Evolutionary conservation across 2,888 invertebrate genomes (phyloP).

Genomic region (Clepsis dumicolana): DNA sequence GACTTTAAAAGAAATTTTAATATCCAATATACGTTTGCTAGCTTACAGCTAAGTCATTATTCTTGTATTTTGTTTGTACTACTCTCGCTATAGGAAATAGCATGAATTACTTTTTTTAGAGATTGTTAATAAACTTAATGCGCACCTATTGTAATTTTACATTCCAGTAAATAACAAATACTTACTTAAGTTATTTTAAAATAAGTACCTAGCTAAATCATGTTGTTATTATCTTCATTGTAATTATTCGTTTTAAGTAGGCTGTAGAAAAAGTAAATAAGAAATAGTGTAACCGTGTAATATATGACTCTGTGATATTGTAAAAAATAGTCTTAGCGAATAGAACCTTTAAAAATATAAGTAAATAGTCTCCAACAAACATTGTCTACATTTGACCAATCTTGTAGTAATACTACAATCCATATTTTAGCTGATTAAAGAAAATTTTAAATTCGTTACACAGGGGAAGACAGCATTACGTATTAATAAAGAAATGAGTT

Average conservation of each 20-base stretch:
- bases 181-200: constrained; percentile 23
- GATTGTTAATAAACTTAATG: background rate
- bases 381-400: constrained; percentile 31
- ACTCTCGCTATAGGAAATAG: background rate
- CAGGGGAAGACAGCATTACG: background rate
- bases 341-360: constrained; percentile 16
- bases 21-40: background rate
- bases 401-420: background rate
- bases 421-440: background rate
- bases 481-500: too few species aligned
- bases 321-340: constrained; percentile 50
- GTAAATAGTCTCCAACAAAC: background rate
- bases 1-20: background rate
- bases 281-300: constrained; percentile 41
- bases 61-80: background rate
- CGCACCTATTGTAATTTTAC: background rate
- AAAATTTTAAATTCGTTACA: background rate
- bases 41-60: background rate
- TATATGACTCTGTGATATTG: constrained; percentile 76
- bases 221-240: constrained; percentile 27
- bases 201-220: constrained; percentile 14
- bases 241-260: constrained; percentile 17
- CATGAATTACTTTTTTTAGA: background rate
- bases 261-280: constrained; percentile 22
- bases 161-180: background rate